Evolutionary conservation across 2,888 invertebrate genomes (phyloP), one percentile per base, ranked within the genome.

Genomic region (Coelinius sp.): DNA sequence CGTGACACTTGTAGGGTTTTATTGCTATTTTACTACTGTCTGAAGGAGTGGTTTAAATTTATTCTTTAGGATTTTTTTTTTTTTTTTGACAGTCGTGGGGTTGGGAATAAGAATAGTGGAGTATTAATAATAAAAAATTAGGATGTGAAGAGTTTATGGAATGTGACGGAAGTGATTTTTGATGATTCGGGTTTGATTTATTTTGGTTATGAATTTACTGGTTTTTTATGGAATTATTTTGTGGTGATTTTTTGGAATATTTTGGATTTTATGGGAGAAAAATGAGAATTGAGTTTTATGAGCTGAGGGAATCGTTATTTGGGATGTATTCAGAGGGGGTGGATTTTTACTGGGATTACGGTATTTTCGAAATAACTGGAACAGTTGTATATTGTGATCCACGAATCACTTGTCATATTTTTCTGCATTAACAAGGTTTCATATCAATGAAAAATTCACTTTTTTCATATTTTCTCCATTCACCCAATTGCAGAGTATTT

Each of bases 11-110:
- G 59, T 59, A 27, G 14, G 59, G 31, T 59, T 59, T 59, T 59
- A 59, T 59, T 59, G 59, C 59, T 35, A 31, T 59, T 59, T 59
- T 59, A 59, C 59, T 59, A 59, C 59, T 59, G 59, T 35, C 59
- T 35, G 59, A 35, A 35, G 35, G 35, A 59, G 59, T 20, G 31
- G 31, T 59, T 27, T 35, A 7, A 59, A 59, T 35, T 59, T 17
- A 59, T 35, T 31, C 31, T 59, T 59, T 59, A 35, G 31, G 20
- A n/a, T n/a, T n/a, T n/a, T n/a, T n/a, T n/a, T n/a, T n/a, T n/a
- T n/a, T 59, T 35, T 56, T 31, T 56, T 31, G 35, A 8, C n/a
- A 20, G 31, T 59, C n/a, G n/a, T 59, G 35, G 59, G 31, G 10
- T 17, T 59, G 59, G 20, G 35, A n/a, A 59, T 10, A 6, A 17